A percentile compares a stretch with the other conserved stretches of the same genome.
Conservation (phyloP, 2,113 vertebrate genomes). For the Misgurnus mizolepis region DNA sequence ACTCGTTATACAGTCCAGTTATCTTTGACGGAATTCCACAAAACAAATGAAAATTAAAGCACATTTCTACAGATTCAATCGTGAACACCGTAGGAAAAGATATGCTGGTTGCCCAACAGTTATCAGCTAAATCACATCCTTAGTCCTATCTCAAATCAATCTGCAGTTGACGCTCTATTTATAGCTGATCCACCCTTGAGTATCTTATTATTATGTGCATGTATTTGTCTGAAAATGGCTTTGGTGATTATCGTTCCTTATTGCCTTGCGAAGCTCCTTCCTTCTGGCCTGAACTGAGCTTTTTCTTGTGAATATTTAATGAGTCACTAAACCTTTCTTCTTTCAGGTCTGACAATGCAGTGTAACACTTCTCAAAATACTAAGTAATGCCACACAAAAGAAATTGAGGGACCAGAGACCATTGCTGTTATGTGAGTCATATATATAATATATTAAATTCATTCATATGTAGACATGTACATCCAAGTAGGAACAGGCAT, state of each 20-base stretch:
- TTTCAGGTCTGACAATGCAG: not conserved
- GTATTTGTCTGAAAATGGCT: conserved; percentile 50
- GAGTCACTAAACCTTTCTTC: conserved; percentile 12
- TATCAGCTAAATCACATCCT: conserved; percentile 34
- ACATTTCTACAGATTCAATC: conserved; percentile 11
- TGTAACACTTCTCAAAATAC: no score
- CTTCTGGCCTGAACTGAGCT: conserved; percentile 39
- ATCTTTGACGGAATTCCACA: conserved; percentile 4
- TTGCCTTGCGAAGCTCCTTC: conserved; percentile 44
- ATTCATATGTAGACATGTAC: no score
- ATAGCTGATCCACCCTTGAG: conserved; percentile 54
- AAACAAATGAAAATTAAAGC: conserved; percentile 12
- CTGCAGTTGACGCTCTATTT: conserved; percentile 50
- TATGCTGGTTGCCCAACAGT: not conserved
- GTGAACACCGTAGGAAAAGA: conserved; percentile 20
- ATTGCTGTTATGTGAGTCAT: no score
- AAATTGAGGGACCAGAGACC: no score
- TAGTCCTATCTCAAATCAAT: conserved; percentile 45
- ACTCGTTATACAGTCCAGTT: no score
- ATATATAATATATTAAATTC: no score
- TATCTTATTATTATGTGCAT: conserved; percentile 54
- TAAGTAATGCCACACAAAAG: no score
- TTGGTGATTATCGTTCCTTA: conserved; percentile 54
- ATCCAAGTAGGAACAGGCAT: no score
- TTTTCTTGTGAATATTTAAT: conserved; percentile 51